Evolutionary conservation across 2,888 invertebrate species (phyloP).

Genomic region (Leptopilina drosophilae): DNA sequence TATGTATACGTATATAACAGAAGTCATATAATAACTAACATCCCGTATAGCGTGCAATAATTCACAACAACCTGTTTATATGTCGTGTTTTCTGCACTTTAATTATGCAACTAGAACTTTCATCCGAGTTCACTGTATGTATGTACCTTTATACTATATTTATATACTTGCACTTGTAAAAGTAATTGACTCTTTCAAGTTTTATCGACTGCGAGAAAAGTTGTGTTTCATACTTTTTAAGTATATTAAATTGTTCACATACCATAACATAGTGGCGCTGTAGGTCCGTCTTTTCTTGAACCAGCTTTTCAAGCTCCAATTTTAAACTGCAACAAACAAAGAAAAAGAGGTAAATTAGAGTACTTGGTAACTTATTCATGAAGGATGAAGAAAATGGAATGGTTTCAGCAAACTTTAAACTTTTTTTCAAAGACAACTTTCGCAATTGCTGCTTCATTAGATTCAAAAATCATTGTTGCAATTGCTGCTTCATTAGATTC

Average conservation of each 20-base stretch:
- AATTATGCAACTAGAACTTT: conserved; percentile 28
- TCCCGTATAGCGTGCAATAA: neutral
- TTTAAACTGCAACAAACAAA: conserved; percentile 82
- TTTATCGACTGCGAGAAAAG: neutral
- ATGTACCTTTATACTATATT: no score
- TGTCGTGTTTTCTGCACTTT: neutral
- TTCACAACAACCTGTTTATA: conserved; percentile 4
- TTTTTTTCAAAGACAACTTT: no score
- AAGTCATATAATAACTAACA: neutral
- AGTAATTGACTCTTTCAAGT: neutral
- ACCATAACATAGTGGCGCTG: conserved; percentile 93
- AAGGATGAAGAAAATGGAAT: no score
- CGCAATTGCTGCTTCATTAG: no score
- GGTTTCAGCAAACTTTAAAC: no score
- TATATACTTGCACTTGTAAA: neutral
- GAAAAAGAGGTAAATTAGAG: neutral
- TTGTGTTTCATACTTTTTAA: neutral
- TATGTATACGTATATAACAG: neutral
- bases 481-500: no score
- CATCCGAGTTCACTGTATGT: neutral
- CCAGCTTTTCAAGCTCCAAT: conserved; percentile 91
- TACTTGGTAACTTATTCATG: no score
- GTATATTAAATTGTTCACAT: conserved; percentile 74
- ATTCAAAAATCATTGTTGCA: no score
- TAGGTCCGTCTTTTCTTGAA: conserved; percentile 92